These are phyloP conservation scores for Carduelis carduelis DNA, from an alignment of 2,797 vertebrate genomes.

Conservation along the genomic window DNA sequence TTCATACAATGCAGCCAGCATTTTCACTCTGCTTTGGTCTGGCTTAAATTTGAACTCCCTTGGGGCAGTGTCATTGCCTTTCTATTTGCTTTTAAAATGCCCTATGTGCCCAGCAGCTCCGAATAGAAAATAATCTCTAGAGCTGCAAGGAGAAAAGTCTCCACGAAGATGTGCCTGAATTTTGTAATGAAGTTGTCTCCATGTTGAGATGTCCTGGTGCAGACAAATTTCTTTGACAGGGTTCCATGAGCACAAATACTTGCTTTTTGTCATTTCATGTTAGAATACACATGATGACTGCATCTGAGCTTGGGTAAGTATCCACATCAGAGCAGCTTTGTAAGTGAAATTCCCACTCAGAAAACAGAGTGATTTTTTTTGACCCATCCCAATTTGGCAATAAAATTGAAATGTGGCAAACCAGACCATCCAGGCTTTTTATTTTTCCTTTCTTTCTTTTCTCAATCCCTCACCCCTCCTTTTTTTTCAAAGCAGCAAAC, in stretches of 20 bases:
- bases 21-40: constrained; percentile 17
- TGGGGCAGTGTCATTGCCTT: background rate
- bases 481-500: constrained; percentile 47
- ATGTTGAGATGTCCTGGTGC: background rate
- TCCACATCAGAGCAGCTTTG: constrained; percentile 25
- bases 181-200: background rate
- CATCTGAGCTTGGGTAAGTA: constrained; percentile 3
- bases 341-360: background rate
- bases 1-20: background rate
- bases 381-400: constrained; percentile 18
- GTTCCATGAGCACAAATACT: background rate
- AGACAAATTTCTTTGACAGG: background rate
- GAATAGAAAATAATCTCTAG: constrained; percentile 17
- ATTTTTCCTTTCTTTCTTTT: constrained; percentile 41
- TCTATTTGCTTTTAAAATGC: constrained; percentile 29
- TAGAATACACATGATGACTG: background rate
- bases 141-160: background rate
- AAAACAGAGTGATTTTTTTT: constrained; percentile 44
- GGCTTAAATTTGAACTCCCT: constrained; percentile 11
- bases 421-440: constrained; percentile 16
- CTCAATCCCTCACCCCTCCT: background rate
- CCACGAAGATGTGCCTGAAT: background rate
- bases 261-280: background rate
- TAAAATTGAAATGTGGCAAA: constrained; percentile 56
- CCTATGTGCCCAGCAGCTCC: background rate